Base-by-base conservation (phyloP, 53 echinoderm and acorn worm genomes). In the Patiria pectinifera region DNA sequence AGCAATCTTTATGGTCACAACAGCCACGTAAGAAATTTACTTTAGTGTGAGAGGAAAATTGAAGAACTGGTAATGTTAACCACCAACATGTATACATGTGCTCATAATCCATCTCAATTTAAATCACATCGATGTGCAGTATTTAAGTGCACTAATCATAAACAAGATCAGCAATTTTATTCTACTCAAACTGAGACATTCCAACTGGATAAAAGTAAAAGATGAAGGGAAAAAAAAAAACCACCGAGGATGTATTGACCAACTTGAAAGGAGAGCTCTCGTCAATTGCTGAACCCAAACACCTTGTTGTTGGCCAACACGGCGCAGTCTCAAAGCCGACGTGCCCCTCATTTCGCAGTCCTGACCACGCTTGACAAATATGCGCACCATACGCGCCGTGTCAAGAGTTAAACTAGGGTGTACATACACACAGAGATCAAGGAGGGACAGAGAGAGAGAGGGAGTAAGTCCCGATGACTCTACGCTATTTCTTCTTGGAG, bases 361-460 rank as follows among this genome's bases (percentile, higher is more conserved):
- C 16, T 19, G 43, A 69, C 66, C 90, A 70, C 45, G 90, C 13
- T 86, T 48, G 48, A 47, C 80, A 90, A 90, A 90, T 81, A 90
- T 81, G 81, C 81, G n/a, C 47, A 23, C 58, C 59, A 47, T 23
- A 74, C 14, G 46, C 13, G 47, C 47, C 80, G 47, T 24, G 74
- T 9, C 24, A 5, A 74, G 8, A 24, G 74, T 74, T 74, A 74
- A 35, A 74, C 74, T 23, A 24, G 74, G 74, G 22, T 78, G 46
- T 45, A 76, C 43, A 24, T 26, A 76, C 76, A 76, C 76, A 24
- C 43, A 10, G 21, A 78, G 79, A 78, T 74, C 74, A 21, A 78
- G 79, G 15, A 76, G 76, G 11, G 35, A 80, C 8, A 53, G 80
- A 80, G 2, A 6, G 21, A 80, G 10, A 48, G 46, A 80, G 21